These are phyloP conservation scores for Cenopis cana DNA, from an alignment of 2,888 invertebrate genomes.

Conservation along the genomic window DNA sequence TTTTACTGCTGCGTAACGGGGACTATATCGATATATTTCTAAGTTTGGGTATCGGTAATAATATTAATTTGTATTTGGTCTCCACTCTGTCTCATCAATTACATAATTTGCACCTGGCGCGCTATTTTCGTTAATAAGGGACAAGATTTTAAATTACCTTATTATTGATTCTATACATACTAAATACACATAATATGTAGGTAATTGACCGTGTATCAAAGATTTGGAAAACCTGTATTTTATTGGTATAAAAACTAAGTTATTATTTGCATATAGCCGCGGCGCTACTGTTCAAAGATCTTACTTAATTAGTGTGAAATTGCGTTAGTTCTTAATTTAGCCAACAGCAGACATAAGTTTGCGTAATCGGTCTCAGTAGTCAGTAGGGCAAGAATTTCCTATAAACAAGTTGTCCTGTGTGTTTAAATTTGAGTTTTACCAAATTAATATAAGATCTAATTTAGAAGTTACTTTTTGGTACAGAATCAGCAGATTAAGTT, in stretches of 20 bases:
- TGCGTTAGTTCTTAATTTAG: conserved; percentile 1
- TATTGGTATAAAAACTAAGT: neutral
- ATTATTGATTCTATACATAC: neutral
- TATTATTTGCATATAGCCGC: neutral
- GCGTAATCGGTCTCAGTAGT: conserved; percentile 3
- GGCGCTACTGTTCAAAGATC: conserved; percentile 1
- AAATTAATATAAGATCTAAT: neutral
- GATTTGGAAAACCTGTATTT: conserved; percentile 14
- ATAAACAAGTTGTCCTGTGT: neutral
- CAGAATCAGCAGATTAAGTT: no score
- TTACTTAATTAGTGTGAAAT: neutral
- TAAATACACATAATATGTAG: neutral
- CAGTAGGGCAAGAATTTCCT: conserved; percentile 13
- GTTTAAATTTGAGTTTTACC: neutral
- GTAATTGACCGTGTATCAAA: conserved; percentile 1
- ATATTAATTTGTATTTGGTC: no score
- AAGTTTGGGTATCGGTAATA: no score
- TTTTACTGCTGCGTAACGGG: no score
- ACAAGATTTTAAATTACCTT: conserved; percentile 6
- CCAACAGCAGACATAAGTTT: conserved; percentile 4
- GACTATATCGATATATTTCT: no score
- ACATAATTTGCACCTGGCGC: no score
- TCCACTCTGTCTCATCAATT: no score
- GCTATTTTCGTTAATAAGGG: neutral
- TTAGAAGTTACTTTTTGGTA: neutral